Percentiles rank a stretch among this genome's conserved stretches.
phyloP scores from a whole-genome alignment of 2,888 invertebrate genomes.

The Coenonympha glycerion region DNA sequence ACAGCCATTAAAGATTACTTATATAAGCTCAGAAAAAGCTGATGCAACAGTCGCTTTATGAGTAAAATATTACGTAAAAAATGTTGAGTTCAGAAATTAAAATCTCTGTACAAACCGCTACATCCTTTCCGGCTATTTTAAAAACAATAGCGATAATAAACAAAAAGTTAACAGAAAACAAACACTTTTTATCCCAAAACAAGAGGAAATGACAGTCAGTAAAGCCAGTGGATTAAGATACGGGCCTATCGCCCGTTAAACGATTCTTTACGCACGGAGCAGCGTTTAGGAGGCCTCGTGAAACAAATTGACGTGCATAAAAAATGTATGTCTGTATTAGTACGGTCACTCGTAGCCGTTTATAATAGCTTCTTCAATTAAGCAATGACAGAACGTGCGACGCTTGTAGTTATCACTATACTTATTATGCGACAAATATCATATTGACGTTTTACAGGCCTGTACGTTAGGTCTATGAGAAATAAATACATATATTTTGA shows the following conservation, averaged over 20 bases:
- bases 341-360: background rate
- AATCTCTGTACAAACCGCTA: background rate
- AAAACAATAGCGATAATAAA: background rate
- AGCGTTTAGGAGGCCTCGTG: constrained; percentile 14
- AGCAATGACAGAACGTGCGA: no score
- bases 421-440: no score
- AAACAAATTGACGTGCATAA: constrained; percentile 1
- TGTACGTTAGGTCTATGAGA: no score
- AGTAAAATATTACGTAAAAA: no score
- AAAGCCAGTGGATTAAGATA: constrained; percentile 1
- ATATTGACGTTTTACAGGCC: no score
- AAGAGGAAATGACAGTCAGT: constrained; percentile 4
- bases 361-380: no score
- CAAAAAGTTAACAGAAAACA: constrained; percentile 1
- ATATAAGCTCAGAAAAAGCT: no score
- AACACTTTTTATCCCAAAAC: background rate
- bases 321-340: background rate
- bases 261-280: constrained; percentile 33
- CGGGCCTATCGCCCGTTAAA: constrained; percentile 31
- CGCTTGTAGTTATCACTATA: no score
- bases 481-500: no score
- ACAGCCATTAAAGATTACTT: no score
- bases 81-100: no score
- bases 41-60: no score
- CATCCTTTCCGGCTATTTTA: background rate